These are phyloP conservation scores for Eidolon dupreanum DNA, from an alignment of 2,797 vertebrate genomes.

Conservation along the genomic window DNA sequence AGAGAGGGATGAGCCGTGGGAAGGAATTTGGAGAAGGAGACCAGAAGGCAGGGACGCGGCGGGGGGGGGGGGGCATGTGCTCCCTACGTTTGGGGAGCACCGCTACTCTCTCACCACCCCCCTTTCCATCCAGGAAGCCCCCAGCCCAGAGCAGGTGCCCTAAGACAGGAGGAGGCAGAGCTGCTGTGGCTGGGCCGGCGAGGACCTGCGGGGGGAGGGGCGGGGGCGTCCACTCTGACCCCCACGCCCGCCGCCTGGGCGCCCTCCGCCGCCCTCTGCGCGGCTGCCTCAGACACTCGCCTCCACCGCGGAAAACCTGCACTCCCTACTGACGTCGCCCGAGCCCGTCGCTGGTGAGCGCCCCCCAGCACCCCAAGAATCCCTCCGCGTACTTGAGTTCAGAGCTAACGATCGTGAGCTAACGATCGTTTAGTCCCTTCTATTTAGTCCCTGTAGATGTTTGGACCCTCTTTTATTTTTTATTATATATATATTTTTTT, in stretches of 20 bases:
- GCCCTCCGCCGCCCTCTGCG: not conserved
- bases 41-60: not conserved
- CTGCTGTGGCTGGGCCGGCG: no score
- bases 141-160: not conserved
- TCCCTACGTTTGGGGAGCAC: not conserved
- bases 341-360: fast-evolving
- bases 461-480: no score
- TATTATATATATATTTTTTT: no score
- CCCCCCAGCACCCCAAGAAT: not conserved
- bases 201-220: no score
- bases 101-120: no score
- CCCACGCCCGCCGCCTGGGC: no score
- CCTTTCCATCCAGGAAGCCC: not conserved
- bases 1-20: not conserved
- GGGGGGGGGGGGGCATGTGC: fast-evolving
- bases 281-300: not conserved
- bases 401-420: not conserved
- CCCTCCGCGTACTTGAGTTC: not conserved
- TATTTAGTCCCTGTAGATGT: not conserved
- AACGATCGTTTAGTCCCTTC: not conserved
- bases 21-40: not conserved
- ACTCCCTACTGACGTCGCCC: no score
- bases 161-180: not conserved
- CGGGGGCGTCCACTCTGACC: not conserved
- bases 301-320: not conserved